These are phyloP conservation scores for Nesometra sesokonis DNA, from an alignment of 35 echinoderm and acorn worm genomes.

Conservation along the genomic window DNA sequence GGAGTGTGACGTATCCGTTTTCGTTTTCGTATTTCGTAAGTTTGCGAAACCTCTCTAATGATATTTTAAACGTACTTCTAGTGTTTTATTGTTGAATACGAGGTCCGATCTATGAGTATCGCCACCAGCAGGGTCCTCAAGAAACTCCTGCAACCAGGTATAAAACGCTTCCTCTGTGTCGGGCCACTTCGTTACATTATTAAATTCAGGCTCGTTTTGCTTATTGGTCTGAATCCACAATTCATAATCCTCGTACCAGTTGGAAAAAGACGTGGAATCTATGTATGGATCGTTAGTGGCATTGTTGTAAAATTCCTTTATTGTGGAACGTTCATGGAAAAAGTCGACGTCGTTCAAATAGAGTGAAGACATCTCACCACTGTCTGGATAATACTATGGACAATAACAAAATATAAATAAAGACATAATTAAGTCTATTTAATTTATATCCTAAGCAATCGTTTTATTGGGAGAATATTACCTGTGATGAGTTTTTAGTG, in stretches of 20 bases:
- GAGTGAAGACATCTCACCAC: background rate
- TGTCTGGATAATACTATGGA: background rate
- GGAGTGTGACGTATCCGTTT: no score
- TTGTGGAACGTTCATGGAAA: background rate
- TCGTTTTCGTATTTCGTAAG: no score
- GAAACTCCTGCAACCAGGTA: conserved; percentile 2
- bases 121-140: background rate
- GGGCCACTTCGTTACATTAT: conserved; percentile 4
- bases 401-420: no score
- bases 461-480: no score
- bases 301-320: background rate
- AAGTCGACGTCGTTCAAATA: background rate
- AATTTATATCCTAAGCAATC: no score
- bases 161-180: background rate
- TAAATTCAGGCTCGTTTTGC: background rate
- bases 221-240: background rate
- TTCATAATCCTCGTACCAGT: background rate
- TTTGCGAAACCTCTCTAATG: no score
- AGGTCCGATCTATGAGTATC: background rate
- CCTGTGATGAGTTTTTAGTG: no score
- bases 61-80: background rate
- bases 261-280: background rate
- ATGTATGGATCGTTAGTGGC: background rate
- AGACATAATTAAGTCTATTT: no score
- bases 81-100: background rate